Base-by-base conservation (phyloP, 2,113 vertebrate genomes). In the Accipiter cooperii region DNA sequence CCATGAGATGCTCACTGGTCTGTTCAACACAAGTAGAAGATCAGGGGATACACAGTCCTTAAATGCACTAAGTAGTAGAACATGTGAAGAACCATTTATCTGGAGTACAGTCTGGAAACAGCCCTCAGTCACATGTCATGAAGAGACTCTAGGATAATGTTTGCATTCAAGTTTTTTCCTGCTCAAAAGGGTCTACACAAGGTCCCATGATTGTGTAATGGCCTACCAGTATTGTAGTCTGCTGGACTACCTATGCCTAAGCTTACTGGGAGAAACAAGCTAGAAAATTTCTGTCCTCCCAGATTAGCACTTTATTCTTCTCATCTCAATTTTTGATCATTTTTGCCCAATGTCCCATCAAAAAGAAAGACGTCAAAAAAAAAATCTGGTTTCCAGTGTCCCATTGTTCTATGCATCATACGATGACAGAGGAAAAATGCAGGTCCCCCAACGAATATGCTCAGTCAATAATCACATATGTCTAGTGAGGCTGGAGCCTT, bases 281-380 rank as follows among this genome's bases (percentile, higher is more conserved):
- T 18, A 12, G 47, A 88, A 83, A 69, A 64, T 26, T n/a, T 71
- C 58, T 89, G 22, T 40, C 29, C n/a, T 88, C 38, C 26, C 38
- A 73, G 52, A 90, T 47, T 0, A 82, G 25, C 2, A 1, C 0
- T 0, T 36, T 70, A 31, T 5, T 22, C 22, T 33, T 47, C 15
- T 70, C 2, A n/a, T 54, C 28, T 47, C 36, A 63, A 49, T 49
- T 76, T 85, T 63, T 60, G 5, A 57, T 38, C 22, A 47, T 51
- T 73, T 84, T 88, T 90, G 42, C n/a, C 31, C 36, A 54, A 42
- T 25, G 4, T 1, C 9, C 8, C 21, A 78, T 8, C 38, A 76
- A 92, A 95, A 79, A 87, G 5, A 58, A 82, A 49, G 18, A 47
- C 6, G 12, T 79, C 9, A 44, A 49, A 16, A 61, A 78, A 31